Evolutionary conservation across 1,140 invertebrate species (phyloP), one percentile per base, ranked within the genome.

Genomic region (Chionoecetes opilio): DNA sequence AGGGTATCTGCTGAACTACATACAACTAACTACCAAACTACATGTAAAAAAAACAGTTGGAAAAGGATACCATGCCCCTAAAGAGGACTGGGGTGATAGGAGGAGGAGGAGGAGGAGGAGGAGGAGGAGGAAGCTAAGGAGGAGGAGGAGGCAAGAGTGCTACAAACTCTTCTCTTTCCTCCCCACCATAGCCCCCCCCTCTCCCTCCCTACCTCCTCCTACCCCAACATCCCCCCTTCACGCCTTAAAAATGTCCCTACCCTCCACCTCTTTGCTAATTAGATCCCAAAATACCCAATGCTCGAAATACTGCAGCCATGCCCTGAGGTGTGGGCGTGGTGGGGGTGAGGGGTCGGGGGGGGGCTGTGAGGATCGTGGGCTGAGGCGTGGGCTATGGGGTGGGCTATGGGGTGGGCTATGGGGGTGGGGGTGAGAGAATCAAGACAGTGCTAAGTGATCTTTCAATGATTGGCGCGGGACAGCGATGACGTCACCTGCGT

Each of bases 211-310:
- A 0, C 8, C n/a, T n/a, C 63, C 63, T 75, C 21, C n/a, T n/a
- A n/a, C n/a, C 41, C 41, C 5, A 46, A 46, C 5, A 46, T 14
- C 5, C 5, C n/a, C 2, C 63, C n/a, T n/a, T 26, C 63, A n/a
- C 63, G 26, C 6, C 63, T 26, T 8, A 17, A 75, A 75, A 75
- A n/a, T 26, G 63, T 75, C 63, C 63, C 21, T 75, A 17, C 63
- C n/a, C 63, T 75, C 63, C 63, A 75, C 63, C 63, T 75, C 63
- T n/a, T n/a, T 26, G 63, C n/a, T 75, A 75, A 75, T 75, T 75
- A 75, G 21, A 75, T 1, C 26, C 26, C 26, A 75, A 75, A 75
- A 75, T 75, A 75, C 21, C 21, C 63, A 75, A n/a, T 26, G 63
- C 63, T 26, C 63, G 63, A 75, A 75, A 75, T 75, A 75, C 63